Percentiles rank a stretch among this genome's conserved stretches.
Evolutionary conservation across 2,888 invertebrate genomes (phyloP).

Genomic region (Camptogramma bilineatum): DNA sequence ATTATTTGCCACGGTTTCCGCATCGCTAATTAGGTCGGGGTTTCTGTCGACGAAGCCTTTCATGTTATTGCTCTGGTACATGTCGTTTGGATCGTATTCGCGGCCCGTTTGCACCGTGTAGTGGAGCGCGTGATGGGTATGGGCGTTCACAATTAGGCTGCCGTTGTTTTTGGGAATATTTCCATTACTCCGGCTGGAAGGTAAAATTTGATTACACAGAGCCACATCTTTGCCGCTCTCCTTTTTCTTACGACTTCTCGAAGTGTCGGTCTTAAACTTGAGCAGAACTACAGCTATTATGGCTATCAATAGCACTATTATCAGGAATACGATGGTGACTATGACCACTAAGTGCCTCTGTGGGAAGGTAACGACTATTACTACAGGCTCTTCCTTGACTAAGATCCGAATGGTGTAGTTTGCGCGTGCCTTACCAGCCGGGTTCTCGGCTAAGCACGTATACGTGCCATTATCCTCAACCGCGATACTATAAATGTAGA

Average conservation of each 20-base stretch:
- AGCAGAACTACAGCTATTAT: constrained; percentile 88
- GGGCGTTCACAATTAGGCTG: constrained; percentile 82
- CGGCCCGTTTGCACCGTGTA: constrained; percentile 79
- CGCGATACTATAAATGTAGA: constrained; percentile 91
- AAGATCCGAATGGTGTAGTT: constrained; percentile 93
- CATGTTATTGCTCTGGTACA: constrained; percentile 79
- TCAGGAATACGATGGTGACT: constrained; percentile 87
- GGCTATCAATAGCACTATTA: constrained; percentile 87
- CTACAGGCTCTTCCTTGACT: constrained; percentile 89
- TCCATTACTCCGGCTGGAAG: constrained; percentile 75
- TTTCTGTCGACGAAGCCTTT: constrained; percentile 88
- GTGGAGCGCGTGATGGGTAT: constrained; percentile 85
- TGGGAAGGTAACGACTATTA: constrained; percentile 88
- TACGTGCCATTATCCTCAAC: constrained; percentile 94
- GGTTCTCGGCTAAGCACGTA: constrained; percentile 93
- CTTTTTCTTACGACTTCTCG: constrained; percentile 80
- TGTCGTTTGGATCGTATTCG: constrained; percentile 85
- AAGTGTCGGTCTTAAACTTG: constrained; percentile 80
- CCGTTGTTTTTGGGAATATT: constrained; percentile 85
- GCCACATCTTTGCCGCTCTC: constrained; percentile 87
- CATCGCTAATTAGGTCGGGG: constrained; percentile 92
- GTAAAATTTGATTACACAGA: constrained; percentile 84
- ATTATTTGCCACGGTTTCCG: constrained; percentile 86
- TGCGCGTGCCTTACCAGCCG: constrained; percentile 91
- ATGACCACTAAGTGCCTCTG: constrained; percentile 90